Percentiles rank a stretch among this genome's conserved stretches.
These are phyloP conservation scores for Hormaphis cornu DNA, from an alignment of 1,140 invertebrate genomes.

Conservation along the genomic window DNA sequence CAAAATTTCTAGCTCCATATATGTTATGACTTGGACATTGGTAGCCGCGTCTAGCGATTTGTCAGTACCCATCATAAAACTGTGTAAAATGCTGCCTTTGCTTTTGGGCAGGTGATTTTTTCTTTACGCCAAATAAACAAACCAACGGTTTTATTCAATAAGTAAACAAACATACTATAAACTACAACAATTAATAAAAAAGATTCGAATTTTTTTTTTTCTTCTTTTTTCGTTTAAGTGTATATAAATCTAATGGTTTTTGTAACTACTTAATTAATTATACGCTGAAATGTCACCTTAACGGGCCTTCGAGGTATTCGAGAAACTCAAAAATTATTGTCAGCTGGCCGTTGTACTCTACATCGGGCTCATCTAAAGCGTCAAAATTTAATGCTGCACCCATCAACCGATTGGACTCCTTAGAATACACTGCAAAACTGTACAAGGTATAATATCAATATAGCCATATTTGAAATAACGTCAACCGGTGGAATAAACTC, in stretches of 20 bases:
- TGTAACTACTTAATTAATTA: too few species aligned
- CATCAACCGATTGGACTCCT: conserved; percentile 41
- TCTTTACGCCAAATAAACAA: conserved; percentile 40
- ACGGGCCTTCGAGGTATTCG: conserved; percentile 61
- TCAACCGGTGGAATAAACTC: too few species aligned
- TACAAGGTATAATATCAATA: conserved; percentile 23
- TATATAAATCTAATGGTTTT: too few species aligned
- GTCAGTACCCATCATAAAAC: conserved; percentile 76
- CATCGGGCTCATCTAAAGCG: conserved; percentile 62
- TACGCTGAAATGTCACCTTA: conserved; percentile 46
- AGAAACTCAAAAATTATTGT: conserved; percentile 67
- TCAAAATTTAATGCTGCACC: conserved; percentile 70
- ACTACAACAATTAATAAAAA: too few species aligned
- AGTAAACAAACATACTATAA: too few species aligned
- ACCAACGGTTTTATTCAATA: too few species aligned
- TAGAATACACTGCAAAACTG: conserved; percentile 57
- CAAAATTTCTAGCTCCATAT: conserved; percentile 65
- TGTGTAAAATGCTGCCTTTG: conserved; percentile 62
- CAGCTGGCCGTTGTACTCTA: conserved; percentile 55
- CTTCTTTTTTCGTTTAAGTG: too few species aligned
- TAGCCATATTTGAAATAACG: too few species aligned
- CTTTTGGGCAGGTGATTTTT: conserved; percentile 53
- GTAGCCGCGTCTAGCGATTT: conserved; percentile 53
- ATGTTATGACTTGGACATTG: conserved; percentile 65
- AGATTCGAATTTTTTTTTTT: too few species aligned